phyloP scores from a whole-genome alignment of 2,113 vertebrate species.

The Diphyllodes magnificus region DNA sequence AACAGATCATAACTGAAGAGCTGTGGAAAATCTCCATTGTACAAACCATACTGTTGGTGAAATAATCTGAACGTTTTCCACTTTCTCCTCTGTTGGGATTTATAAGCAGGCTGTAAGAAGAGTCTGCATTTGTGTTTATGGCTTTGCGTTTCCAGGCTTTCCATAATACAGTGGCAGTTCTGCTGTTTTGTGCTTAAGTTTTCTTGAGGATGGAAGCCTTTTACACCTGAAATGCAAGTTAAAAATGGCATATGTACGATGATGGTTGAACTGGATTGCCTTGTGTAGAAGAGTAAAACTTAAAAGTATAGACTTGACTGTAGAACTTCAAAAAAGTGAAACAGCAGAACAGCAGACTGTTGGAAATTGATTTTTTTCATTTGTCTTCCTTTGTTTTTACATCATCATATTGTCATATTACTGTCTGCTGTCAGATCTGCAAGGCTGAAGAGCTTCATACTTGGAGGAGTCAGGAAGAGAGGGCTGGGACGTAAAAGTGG shows the following conservation, averaged over 20 bases:
- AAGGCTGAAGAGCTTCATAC: neutral
- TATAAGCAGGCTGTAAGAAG: neutral
- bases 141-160: neutral
- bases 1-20: neutral
- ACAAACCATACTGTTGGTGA: neutral
- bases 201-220: neutral
- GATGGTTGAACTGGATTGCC: neutral
- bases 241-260: rapidly evolving
- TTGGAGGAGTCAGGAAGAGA: neutral
- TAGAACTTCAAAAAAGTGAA: neutral
- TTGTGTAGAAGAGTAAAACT: neutral
- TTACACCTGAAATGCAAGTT: neutral
- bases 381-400: neutral
- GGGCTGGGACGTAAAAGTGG: neutral
- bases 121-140: neutral
- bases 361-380: neutral
- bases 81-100: neutral
- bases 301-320: neutral
- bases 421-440: neutral
- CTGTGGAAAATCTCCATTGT: neutral
- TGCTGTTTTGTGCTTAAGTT: neutral
- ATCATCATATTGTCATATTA: neutral
- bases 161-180: neutral
- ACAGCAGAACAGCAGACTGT: neutral
- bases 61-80: neutral